phyloP scores from a whole-genome alignment of 1,140 invertebrate species.

The Pemphigus obesinymphae region DNA sequence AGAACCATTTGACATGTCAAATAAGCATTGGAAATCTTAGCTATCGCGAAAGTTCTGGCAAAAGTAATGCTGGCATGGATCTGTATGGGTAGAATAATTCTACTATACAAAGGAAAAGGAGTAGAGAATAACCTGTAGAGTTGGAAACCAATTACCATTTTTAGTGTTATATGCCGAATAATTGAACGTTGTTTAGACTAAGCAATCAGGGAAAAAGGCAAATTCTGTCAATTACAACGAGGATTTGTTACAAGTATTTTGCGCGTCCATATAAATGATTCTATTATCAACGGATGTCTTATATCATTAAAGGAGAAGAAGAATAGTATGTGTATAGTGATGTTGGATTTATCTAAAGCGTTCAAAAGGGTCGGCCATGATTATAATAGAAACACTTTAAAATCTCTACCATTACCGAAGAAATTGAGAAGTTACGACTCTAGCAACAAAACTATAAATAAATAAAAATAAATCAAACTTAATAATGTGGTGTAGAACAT shows the following conservation, averaged over 20 bases:
- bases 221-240: background rate
- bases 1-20: too few species aligned
- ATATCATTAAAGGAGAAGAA: background rate
- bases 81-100: too few species aligned
- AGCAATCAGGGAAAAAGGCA: background rate
- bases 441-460: background rate
- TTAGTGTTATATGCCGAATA: background rate
- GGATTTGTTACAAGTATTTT: background rate
- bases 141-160: background rate
- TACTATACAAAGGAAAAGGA: background rate
- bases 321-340: background rate
- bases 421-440: background rate
- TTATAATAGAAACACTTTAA: background rate
- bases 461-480: background rate
- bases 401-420: background rate
- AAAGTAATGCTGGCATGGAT: too few species aligned
- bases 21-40: too few species aligned
- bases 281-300: background rate
- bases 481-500: background rate
- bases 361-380: background rate
- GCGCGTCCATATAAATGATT: background rate
- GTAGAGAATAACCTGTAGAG: background rate
- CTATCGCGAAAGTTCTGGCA: too few species aligned
- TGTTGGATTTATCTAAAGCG: background rate
- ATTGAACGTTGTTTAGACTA: background rate